Percentiles rank a stretch among this genome's conserved stretches.
Evolutionary conservation across 2,113 vertebrate genomes (phyloP).

Genomic region (Melanostigma gelatinosum): DNA sequence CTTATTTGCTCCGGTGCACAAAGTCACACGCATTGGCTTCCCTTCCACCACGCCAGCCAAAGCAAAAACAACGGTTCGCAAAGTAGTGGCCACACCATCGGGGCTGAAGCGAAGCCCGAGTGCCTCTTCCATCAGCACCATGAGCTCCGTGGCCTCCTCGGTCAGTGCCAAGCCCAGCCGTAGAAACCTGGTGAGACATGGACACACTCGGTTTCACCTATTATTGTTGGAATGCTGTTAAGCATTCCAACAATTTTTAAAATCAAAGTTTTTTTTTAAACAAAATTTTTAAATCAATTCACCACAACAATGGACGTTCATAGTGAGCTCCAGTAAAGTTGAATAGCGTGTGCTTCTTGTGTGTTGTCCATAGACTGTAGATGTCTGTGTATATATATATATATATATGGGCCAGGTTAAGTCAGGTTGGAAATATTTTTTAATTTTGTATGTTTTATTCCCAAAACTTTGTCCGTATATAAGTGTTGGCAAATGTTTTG

Average conservation of each 20-base stretch:
- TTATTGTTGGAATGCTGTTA: too few relatives aligned
- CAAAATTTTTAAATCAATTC: neutral
- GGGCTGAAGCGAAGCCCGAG: conserved; percentile 94
- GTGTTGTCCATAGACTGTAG: neutral
- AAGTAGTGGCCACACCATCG: conserved; percentile 84
- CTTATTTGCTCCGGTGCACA: conserved; percentile 97
- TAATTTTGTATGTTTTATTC: too few relatives aligned
- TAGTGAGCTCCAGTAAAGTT: neutral
- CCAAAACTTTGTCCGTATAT: too few relatives aligned
- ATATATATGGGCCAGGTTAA: too few relatives aligned
- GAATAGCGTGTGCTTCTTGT: neutral
- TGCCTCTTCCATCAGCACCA: conserved; percentile 94
- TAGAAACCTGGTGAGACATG: conserved; percentile 90
- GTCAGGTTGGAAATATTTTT: too few relatives aligned
- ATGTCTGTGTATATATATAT: too few relatives aligned
- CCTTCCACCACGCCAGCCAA: conserved; percentile 97
- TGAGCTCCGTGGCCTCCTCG: conserved; percentile 96
- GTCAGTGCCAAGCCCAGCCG: conserved; percentile 97
- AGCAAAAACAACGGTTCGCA: conserved; percentile 90
- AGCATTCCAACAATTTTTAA: too few relatives aligned
- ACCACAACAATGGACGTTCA: neutral
- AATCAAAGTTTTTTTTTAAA: too few relatives aligned
- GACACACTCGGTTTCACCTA: neutral
- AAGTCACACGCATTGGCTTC: conserved; percentile 97
- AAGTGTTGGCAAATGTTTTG: too few relatives aligned